Conservation (phyloP, 2,888 invertebrate species). For the Leucania comma region DNA sequence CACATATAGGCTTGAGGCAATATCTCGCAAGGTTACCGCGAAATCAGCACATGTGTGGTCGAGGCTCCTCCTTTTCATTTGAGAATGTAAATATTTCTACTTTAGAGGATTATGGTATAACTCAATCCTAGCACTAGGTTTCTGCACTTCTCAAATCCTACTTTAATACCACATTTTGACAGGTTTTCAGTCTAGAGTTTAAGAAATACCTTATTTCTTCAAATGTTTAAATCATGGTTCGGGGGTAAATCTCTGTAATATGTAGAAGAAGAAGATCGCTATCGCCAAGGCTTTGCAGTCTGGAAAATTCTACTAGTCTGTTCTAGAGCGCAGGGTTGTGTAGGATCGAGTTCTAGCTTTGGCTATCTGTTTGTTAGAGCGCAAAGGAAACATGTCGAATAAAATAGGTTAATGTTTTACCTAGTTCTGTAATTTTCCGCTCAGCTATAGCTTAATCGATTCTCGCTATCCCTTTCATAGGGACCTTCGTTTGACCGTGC, state of each 20-base stretch:
- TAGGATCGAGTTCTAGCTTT: background rate
- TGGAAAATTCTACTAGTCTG: background rate
- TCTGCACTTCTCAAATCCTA: no score
- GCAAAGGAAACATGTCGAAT: conserved; percentile 10
- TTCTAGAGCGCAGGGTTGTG: background rate
- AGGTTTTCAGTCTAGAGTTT: no score
- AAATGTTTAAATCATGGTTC: no score
- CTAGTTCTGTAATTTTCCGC: background rate
- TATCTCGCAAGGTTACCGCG: background rate
- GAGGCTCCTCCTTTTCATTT: background rate
- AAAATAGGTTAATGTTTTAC: background rate
- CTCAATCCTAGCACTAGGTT: background rate
- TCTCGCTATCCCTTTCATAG: background rate
- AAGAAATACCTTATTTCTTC: no score
- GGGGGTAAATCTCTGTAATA: background rate
- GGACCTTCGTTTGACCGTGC: background rate
- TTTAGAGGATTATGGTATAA: background rate
- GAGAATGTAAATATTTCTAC: background rate
- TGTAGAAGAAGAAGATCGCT: background rate
- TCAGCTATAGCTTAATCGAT: background rate
- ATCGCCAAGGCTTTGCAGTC: background rate
- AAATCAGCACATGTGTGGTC: background rate
- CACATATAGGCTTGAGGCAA: no score
- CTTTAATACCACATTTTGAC: no score
- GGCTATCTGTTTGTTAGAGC: background rate